Percentiles rank a stretch among this genome's conserved stretches.
Evolutionary conservation across 2,797 vertebrate species (phyloP).

Genomic region (Eulemur coronatus): DNA sequence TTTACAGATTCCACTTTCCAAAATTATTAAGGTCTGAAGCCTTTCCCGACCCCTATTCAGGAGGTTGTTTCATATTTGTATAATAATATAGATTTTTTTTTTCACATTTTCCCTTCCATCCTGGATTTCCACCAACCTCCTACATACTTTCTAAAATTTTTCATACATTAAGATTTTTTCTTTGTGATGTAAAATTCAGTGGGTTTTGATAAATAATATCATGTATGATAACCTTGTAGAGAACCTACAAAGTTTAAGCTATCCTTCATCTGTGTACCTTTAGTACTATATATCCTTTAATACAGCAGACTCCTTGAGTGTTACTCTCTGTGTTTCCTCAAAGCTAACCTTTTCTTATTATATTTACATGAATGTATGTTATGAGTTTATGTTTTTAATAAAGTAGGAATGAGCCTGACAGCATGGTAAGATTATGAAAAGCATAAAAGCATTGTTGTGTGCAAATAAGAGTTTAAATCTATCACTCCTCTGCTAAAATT

Average conservation of each 20-base stretch:
- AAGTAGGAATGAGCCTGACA: background rate
- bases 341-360: background rate
- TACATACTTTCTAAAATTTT: background rate
- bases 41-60: background rate
- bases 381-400: background rate
- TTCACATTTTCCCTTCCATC: background rate
- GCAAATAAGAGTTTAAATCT: background rate
- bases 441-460: background rate
- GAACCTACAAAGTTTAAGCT: background rate
- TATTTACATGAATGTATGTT: background rate
- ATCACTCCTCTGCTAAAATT: background rate
- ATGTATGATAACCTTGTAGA: background rate
- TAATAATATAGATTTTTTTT: background rate
- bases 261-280: background rate
- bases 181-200: background rate
- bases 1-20: background rate
- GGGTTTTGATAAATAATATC: background rate
- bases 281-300: background rate
- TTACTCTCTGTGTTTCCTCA: background rate
- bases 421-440: background rate
- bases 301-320: background rate
- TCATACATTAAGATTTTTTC: background rate
- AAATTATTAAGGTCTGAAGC: background rate
- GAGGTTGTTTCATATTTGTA: background rate
- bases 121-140: background rate